Evolutionary conservation across 2,888 invertebrate genomes (phyloP).

Genomic region (Acanthosoma haemorrhoidale): DNA sequence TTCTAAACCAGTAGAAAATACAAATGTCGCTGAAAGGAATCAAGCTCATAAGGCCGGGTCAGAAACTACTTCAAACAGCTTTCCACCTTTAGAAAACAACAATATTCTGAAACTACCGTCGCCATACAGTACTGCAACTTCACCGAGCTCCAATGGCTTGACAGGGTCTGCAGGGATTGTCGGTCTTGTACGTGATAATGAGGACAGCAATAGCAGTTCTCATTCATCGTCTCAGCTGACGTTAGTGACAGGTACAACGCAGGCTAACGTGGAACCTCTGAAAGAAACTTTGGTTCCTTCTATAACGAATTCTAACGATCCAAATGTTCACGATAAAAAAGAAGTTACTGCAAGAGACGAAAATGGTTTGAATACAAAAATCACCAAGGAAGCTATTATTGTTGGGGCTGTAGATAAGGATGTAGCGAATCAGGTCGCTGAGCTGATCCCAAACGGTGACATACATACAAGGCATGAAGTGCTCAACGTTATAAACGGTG

Average conservation of each 20-base stretch:
- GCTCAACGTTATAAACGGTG: not conserved
- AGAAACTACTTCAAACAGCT: not conserved
- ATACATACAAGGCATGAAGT: not conserved
- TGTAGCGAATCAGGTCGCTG: not conserved
- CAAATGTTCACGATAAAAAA: not conserved
- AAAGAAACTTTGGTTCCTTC: not conserved
- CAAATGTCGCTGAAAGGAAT: not conserved
- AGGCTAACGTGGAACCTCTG: not conserved
- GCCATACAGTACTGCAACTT: not conserved
- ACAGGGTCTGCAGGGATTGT: not conserved
- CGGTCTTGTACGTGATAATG: too few relatives aligned
- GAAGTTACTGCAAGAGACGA: not conserved
- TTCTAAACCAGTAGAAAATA: not conserved
- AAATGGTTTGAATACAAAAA: not conserved
- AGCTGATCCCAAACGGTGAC: constrained; percentile 13
- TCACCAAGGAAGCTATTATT: not conserved
- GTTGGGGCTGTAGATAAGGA: not conserved
- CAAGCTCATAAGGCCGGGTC: not conserved
- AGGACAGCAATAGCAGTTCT: not conserved
- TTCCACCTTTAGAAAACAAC: too few relatives aligned
- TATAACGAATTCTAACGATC: not conserved
- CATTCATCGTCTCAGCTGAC: not conserved
- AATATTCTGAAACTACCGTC: not conserved
- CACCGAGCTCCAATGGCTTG: not conserved
- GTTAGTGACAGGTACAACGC: not conserved